Base-by-base conservation (phyloP, 2,113 vertebrate genomes). In the Tenebrosternarchus preto region DNA sequence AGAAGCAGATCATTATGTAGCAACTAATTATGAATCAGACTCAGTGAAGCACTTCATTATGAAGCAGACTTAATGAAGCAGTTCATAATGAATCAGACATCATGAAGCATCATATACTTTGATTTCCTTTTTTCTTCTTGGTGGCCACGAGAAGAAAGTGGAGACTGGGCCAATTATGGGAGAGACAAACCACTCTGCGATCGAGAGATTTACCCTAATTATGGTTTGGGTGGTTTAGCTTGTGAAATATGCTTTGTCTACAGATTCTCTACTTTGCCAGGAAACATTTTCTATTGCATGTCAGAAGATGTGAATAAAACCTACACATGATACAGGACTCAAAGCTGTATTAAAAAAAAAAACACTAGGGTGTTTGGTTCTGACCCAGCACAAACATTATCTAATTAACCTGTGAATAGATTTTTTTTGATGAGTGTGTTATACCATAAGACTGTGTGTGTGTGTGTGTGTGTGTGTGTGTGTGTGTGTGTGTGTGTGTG, bases 161-260 rank as follows among this genome's bases (percentile, higher is more conserved):
- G 63, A 50, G 33, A 50, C 5, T 57, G 36, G n/a, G 61, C 46
- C 60, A 46, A 82, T 72, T 46, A 66, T 53, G 71, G 56, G 57
- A 71, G 55, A 39, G 46, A 74, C 27, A 73, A 55, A 83, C 46
- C 64, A 25, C 69, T 29, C 27, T 19, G 69, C 19, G 31, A 36
- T 63, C 56, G 57, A 50, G 39, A 76, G 17, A 72, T 50, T 24
- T 31, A 63, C 43, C 25, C 53, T 71, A 70, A 78, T 78, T 71
- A 78, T 71, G 50, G 73, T 80, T 73, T 73, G 43, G 20, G 20
- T 46, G 56, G 24, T 25, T 24, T 80, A 64, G 25, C 55, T 43
- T 29, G 68, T 55, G 76, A 78, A 36, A 78, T 73, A 33, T n/a
- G 11, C 81, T 46, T 73, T 25, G 39, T 56, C 17, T 29, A 4